phyloP scores from a whole-genome alignment of 2,113 vertebrate species.

The Ramphastos sulfuratus region DNA sequence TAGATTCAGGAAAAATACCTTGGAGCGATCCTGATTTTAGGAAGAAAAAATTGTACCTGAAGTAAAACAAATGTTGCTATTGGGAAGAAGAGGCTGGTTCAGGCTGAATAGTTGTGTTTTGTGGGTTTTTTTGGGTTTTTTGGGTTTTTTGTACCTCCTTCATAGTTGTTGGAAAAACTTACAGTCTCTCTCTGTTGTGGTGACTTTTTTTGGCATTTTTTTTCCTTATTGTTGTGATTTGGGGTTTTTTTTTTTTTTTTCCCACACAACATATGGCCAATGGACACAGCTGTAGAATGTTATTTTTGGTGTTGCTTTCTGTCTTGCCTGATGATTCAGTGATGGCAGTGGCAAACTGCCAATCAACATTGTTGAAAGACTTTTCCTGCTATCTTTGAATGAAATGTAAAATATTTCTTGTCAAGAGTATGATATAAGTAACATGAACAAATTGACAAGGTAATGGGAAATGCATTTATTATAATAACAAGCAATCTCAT shows the following conservation, averaged over 20 bases:
- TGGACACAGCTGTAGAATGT: not conserved
- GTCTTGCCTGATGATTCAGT: conserved; percentile 31
- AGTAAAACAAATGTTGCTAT: not conserved
- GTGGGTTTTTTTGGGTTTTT: not conserved
- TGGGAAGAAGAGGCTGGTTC: not conserved
- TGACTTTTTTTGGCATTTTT: not conserved
- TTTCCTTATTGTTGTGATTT: not conserved
- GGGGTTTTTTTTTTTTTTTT: not conserved
- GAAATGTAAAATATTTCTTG: not conserved
- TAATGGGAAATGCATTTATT: not conserved
- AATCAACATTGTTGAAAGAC: not conserved
- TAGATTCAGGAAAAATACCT: not conserved
- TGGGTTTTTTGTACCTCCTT: not conserved
- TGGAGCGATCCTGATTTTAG: not conserved
- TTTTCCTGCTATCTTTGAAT: not conserved
- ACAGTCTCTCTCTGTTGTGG: not conserved
- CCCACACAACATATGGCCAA: not conserved
- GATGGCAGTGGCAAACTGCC: conserved; percentile 19
- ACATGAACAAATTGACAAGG: not conserved
- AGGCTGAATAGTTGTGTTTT: not conserved
- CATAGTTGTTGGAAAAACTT: not conserved
- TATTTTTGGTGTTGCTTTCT: conserved; percentile 41
- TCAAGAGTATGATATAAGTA: not conserved
- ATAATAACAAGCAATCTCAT: not conserved
- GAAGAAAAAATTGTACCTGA: not conserved